A percentile compares a stretch with the other conserved stretches of the same genome.
phyloP scores from a whole-genome alignment of 2,888 invertebrate genomes.

The Hirtodrosophila cameraria region DNA sequence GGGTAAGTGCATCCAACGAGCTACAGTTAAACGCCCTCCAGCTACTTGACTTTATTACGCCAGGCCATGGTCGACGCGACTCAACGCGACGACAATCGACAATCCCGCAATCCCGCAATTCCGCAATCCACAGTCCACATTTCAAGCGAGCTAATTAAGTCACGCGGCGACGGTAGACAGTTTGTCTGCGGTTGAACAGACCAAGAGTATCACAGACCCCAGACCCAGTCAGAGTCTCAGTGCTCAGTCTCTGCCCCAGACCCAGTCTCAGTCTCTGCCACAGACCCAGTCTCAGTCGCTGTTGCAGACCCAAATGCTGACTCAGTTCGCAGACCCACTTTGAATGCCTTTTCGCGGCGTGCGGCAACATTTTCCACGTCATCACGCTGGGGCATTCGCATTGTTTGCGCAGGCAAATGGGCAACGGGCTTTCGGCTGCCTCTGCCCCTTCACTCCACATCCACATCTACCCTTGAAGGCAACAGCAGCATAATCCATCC shows the following conservation, averaged over 20 bases:
- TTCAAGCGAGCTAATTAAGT: conserved; percentile 64
- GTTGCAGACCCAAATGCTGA: conserved; percentile 23
- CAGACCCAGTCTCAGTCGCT: conserved; percentile 8
- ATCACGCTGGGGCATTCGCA: conserved; percentile 64
- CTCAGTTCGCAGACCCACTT: conserved; percentile 24
- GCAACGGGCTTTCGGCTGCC: conserved; percentile 16
- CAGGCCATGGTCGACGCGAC: conserved; percentile 32
- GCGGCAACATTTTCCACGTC: conserved; percentile 69
- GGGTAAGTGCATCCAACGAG: conserved; percentile 71
- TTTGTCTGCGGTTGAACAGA: conserved; percentile 58
- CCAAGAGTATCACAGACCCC: conserved; percentile 9
- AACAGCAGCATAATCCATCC: conserved; percentile 41
- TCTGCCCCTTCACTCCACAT: neutral
- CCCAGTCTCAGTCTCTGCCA: conserved; percentile 7
- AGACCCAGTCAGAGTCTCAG: conserved; percentile 9
- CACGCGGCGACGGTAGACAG: conserved; percentile 65
- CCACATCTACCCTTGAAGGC: conserved; percentile 1
- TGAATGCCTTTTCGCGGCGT: conserved; percentile 44
- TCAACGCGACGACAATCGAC: no score
- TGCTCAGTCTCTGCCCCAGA: conserved; percentile 18
- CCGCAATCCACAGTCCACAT: conserved; percentile 5
- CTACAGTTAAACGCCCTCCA: conserved; percentile 9
- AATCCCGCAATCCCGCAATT: conserved; percentile 9
- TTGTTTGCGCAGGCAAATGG: conserved; percentile 60
- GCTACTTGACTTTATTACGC: conserved; percentile 38